These are phyloP conservation scores for Ectemnius cavifrons DNA, from an alignment of 2,888 invertebrate species.

Conservation along the genomic window DNA sequence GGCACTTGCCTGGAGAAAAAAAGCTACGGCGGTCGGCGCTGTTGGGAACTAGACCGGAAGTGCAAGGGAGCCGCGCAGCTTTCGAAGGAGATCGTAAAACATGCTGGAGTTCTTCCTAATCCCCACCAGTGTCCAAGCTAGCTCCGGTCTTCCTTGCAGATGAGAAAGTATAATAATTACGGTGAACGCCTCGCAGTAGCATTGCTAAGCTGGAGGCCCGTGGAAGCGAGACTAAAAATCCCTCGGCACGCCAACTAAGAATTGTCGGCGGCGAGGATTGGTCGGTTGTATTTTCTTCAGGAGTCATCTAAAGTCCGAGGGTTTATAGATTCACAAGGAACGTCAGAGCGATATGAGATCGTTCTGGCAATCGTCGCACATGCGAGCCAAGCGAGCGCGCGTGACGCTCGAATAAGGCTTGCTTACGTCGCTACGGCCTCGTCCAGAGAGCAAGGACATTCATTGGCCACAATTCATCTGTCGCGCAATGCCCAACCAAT, in stretches of 20 bases:
- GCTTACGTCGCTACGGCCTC: conserved; percentile 50
- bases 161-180: conserved; percentile 51
- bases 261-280: background rate
- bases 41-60: conserved; percentile 57
- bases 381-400: conserved; percentile 20
- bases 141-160: conserved; percentile 31
- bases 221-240: background rate
- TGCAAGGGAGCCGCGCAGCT: conserved; percentile 53
- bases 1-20: conserved; percentile 33
- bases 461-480: conserved; percentile 61
- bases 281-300: background rate
- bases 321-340: background rate
- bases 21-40: conserved; percentile 35
- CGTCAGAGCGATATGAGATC: background rate
- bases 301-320: too few relatives aligned
- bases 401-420: conserved; percentile 43
- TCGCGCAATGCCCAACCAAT: conserved; percentile 51
- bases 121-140: conserved; percentile 42
- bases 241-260: background rate
- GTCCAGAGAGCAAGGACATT: conserved; percentile 60
- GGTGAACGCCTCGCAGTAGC: conserved; percentile 32
- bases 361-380: conserved; percentile 16
- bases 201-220: background rate
- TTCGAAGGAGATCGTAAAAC: conserved; percentile 62
- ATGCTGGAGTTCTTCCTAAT: conserved; percentile 55